These are phyloP conservation scores for Paramormyrops hopkinsi DNA, from an alignment of 2,797 vertebrate species.

Conservation along the genomic window DNA sequence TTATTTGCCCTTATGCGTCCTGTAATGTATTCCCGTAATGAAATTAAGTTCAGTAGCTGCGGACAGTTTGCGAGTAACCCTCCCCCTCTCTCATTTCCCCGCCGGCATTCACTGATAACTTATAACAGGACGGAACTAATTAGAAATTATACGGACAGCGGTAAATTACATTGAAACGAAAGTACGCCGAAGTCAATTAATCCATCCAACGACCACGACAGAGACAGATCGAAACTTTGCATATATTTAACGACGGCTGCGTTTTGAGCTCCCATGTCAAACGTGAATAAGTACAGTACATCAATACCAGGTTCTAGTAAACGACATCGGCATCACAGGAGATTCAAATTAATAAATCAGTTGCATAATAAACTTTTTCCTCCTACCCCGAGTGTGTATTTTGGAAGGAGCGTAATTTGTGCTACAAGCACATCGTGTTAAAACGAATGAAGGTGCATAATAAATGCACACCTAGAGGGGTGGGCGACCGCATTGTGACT, in stretches of 20 bases:
- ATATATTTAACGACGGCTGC: not conserved
- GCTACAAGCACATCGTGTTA: not conserved
- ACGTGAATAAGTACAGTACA: not conserved
- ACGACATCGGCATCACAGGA: not conserved
- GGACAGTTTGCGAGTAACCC: not conserved
- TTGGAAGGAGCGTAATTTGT: not conserved
- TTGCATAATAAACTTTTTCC: not conserved
- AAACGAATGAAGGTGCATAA: not conserved
- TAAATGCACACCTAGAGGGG: not conserved
- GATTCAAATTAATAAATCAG: not conserved
- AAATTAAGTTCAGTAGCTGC: slow-evolving; percentile 15
- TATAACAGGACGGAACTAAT: slow-evolving; percentile 19
- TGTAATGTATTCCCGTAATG: slow-evolving; percentile 9
- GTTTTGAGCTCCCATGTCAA: not conserved
- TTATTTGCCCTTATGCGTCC: not conserved
- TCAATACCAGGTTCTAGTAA: not conserved
- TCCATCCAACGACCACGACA: not conserved
- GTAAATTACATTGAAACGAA: slow-evolving; percentile 22
- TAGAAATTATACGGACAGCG: slow-evolving; percentile 15
- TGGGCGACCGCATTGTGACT: not conserved
- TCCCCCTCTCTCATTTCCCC: not conserved
- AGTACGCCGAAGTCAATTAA: slow-evolving; percentile 29
- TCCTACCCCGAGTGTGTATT: not conserved
- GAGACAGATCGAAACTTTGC: not conserved
- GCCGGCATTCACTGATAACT: slow-evolving; percentile 4